Evolutionary conservation across 2,113 vertebrate genomes (phyloP), one percentile per base, ranked within the genome.

Genomic region (Proterorhinus semilunaris): DNA sequence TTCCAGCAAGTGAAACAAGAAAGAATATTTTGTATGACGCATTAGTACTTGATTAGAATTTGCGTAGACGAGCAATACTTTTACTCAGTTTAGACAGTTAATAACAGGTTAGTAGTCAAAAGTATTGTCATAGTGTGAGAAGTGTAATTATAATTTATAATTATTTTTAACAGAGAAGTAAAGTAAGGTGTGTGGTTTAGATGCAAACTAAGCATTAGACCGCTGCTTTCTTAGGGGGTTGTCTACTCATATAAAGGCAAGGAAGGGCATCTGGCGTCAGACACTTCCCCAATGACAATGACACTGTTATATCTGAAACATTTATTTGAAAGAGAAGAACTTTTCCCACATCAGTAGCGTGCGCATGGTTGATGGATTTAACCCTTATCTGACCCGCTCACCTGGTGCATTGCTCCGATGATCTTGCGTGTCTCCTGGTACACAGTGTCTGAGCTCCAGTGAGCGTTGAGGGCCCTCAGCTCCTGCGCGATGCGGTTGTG

Each of bases 391-490:
- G 53, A 55, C 17, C 16, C 53, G 17, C 88, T 8, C 84, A 97
- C 98, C 96, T 99, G 97, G 86, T 98, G 96, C 72, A 98, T 83
- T 10, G 97, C 95, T 5, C 95, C 96, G 0, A 98, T 80, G 6
- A 99, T 95, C 84, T 96, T 98, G 51, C 96, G 95, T 0, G 94
- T 78, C 89, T 99, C 96, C 78, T 98, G 95, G 86, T 96, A 99
- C 13, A 90, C 36, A 0, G 77, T 91, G 76, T 95, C 91, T 0
- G 94, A 76, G 1, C 81, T 95, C 97, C 97, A 99, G 86, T 97
- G 96, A 7, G 51, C 0, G 0, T 99, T 99, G 21, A 95, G 86
- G n/a, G 8, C 65, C 52, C 80, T 91, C 69, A 99, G 83, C 6
- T 69, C 66, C 0, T 78, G 71, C 3, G 94, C 96, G 64, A 99